phyloP scores from a whole-genome alignment of 2,888 invertebrate species.

The Ditula angustiorana region DNA sequence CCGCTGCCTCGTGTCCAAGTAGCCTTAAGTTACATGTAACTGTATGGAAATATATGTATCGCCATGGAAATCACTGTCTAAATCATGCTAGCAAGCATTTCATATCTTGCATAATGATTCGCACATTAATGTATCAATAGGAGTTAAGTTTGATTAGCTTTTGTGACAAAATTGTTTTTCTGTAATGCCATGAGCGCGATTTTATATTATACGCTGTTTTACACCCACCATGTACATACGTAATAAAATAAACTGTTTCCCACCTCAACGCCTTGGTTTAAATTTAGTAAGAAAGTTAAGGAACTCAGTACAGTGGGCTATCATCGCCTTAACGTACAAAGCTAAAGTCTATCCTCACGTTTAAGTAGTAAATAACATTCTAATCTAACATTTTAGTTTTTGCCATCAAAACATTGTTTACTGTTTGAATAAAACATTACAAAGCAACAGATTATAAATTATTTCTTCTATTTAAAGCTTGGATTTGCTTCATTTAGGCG shows the following conservation, averaged over 20 bases:
- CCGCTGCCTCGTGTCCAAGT: neutral
- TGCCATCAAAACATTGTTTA: too few relatives aligned
- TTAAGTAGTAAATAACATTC: too few relatives aligned
- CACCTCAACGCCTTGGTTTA: slow-evolving; percentile 53
- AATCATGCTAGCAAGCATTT: slow-evolving; percentile 61
- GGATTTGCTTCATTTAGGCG: too few relatives aligned
- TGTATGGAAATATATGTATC: slow-evolving; percentile 45
- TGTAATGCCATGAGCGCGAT: slow-evolving; percentile 60
- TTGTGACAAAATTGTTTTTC: slow-evolving; percentile 60
- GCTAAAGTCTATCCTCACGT: too few relatives aligned
- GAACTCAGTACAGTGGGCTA: too few relatives aligned
- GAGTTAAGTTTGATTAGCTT: slow-evolving; percentile 62
- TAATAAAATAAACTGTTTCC: slow-evolving; percentile 78
- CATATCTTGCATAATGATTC: slow-evolving; percentile 63
- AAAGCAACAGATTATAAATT: too few relatives aligned
- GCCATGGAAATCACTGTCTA: slow-evolving; percentile 50
- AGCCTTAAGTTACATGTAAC: slow-evolving; percentile 22
- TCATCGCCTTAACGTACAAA: too few relatives aligned
- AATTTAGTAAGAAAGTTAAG: neutral
- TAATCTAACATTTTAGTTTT: too few relatives aligned
- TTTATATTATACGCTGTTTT: slow-evolving; percentile 62
- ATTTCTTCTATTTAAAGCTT: too few relatives aligned
- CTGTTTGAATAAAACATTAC: too few relatives aligned
- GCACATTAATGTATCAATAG: slow-evolving; percentile 66
- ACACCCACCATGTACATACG: slow-evolving; percentile 76